These are phyloP conservation scores for Pteropus alecto DNA, from an alignment of 2,113 vertebrate genomes.

Conservation along the genomic window DNA sequence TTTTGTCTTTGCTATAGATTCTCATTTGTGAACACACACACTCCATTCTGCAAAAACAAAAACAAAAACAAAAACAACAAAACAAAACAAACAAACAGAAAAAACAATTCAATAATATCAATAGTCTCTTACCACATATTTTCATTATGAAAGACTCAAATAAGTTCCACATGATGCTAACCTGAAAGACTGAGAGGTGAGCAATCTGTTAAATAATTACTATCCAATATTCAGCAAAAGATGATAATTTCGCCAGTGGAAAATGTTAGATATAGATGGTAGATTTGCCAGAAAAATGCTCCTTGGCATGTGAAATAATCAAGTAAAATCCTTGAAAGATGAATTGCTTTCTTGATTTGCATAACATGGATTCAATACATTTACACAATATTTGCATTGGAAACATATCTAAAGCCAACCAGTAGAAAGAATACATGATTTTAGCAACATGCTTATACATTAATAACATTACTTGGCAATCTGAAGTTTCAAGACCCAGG, in stretches of 20 bases:
- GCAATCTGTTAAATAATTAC: slow-evolving; percentile 82
- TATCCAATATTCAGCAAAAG: slow-evolving; percentile 81
- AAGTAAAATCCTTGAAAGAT: slow-evolving; percentile 85
- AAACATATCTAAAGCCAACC: slow-evolving; percentile 84
- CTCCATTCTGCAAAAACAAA: neutral
- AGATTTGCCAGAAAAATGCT: slow-evolving; percentile 83
- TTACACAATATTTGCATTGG: slow-evolving; percentile 87
- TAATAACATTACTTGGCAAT: slow-evolving; percentile 92
- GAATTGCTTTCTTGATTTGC: slow-evolving; percentile 83
- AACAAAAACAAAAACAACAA: too few relatives aligned
- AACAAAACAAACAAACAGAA: too few relatives aligned
- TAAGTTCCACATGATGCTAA: slow-evolving; percentile 68
- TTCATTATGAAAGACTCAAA: slow-evolving; percentile 26
- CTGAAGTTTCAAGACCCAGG: slow-evolving; percentile 91
- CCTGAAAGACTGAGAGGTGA: slow-evolving; percentile 72
- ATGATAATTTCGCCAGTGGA: slow-evolving; percentile 79
- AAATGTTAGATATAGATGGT: slow-evolving; percentile 83
- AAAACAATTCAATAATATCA: neutral
- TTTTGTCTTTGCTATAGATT: slow-evolving; percentile 36
- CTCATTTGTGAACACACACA: slow-evolving; percentile 27
- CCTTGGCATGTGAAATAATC: slow-evolving; percentile 84
- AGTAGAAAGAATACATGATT: slow-evolving; percentile 83
- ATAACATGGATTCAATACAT: slow-evolving; percentile 84
- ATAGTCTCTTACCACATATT: slow-evolving; percentile 2
- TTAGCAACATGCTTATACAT: slow-evolving; percentile 91